phyloP scores from a whole-genome alignment of 53 echinoderm and acorn worm species.

The Arbacia lixula region DNA sequence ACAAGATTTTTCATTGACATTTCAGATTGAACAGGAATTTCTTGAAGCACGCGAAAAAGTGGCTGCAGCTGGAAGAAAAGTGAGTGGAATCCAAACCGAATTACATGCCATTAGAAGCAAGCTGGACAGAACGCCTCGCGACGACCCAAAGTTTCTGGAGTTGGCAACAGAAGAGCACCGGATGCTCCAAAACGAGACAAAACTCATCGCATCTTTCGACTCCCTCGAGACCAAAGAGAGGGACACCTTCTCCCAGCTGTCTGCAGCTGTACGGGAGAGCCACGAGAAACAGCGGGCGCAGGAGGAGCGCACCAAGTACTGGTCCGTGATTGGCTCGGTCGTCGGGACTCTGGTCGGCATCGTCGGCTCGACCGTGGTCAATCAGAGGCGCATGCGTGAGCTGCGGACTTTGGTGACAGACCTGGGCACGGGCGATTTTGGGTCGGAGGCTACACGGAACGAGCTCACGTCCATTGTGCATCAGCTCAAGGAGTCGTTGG shows the following conservation, averaged over 20 bases:
- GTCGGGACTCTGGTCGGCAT: conserved; percentile 83
- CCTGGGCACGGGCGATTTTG: conserved; percentile 50
- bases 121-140: conserved; percentile 88
- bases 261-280: conserved; percentile 82
- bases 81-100: conserved; percentile 77
- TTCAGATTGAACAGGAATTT: conserved; percentile 81
- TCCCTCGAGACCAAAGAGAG: conserved; percentile 68
- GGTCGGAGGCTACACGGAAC: conserved; percentile 46
- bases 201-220: conserved; percentile 64
- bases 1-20: background rate
- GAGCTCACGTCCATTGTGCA: conserved; percentile 58
- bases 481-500: conserved; percentile 50
- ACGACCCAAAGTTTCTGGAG: conserved; percentile 91
- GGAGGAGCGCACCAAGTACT: conserved; percentile 93
- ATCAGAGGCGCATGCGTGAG: conserved; percentile 75
- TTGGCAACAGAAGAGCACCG: conserved; percentile 94
- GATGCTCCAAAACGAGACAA: conserved; percentile 76
- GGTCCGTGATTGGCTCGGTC: conserved; percentile 85
- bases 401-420: conserved; percentile 74
- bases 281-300: conserved; percentile 87
- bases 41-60: conserved; percentile 72
- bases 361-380: conserved; percentile 75
- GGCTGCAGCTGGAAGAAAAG: conserved; percentile 67
- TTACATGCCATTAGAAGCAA: conserved; percentile 78
- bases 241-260: conserved; percentile 70